Conservation (phyloP, 2,113 vertebrate species). For the Sapajus apella region DNA sequence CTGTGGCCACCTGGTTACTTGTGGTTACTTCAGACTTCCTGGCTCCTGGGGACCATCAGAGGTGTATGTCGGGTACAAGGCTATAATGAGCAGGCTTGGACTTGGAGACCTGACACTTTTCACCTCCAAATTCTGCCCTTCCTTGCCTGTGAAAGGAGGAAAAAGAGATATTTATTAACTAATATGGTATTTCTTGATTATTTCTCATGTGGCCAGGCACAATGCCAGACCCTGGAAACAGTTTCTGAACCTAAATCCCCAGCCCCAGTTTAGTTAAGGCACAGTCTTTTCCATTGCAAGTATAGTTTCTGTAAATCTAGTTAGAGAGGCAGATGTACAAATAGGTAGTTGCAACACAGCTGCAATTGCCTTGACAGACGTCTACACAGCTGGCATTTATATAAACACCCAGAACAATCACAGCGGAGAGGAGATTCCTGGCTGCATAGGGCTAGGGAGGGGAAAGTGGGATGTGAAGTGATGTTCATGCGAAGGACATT, state of each 20-base stretch:
- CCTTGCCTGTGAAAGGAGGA: neutral
- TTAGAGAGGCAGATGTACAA: neutral
- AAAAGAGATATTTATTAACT: neutral
- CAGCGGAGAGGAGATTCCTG: neutral
- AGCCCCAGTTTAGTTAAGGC: too few relatives aligned
- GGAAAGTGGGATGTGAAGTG: fast-evolving
- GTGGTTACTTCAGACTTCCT: too few relatives aligned
- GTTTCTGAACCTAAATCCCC: neutral
- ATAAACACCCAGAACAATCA: neutral
- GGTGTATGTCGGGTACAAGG: too few relatives aligned
- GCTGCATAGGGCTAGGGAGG: too few relatives aligned
- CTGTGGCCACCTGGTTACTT: too few relatives aligned
- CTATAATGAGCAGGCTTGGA: too few relatives aligned
- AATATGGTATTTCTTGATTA: neutral
- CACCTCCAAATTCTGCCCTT: neutral
- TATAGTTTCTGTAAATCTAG: neutral
- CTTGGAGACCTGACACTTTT: neutral
- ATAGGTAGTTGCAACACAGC: neutral
- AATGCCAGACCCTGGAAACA: neutral
- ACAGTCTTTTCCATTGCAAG: too few relatives aligned
- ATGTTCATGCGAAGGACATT: neutral
- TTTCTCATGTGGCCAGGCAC: neutral
- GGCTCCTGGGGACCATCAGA: too few relatives aligned
- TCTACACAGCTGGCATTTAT: fast-evolving
- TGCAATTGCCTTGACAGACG: neutral